Evolutionary conservation across 1,140 invertebrate species (phyloP).

Genomic region (Drosophila carrolli): DNA sequence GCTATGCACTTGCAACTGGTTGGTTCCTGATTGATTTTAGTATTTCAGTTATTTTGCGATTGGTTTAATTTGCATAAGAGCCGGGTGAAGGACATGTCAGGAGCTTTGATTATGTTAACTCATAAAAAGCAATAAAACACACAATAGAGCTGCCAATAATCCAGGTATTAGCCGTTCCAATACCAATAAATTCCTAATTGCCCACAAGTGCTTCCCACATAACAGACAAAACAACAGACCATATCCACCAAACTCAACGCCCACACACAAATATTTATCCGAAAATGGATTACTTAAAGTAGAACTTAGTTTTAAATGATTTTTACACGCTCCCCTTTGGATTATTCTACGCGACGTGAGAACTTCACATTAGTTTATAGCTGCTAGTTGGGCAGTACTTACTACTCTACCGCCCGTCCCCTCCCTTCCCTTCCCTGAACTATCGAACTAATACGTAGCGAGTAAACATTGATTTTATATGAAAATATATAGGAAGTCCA

Average conservation of each 20-base stretch:
- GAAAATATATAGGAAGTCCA: slow-evolving; percentile 38
- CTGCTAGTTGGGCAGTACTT: slow-evolving; percentile 47
- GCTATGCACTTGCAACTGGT: slow-evolving; percentile 1
- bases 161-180: slow-evolving; percentile 32
- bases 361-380: slow-evolving; percentile 52
- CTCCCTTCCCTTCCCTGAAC: slow-evolving; percentile 5
- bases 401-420: slow-evolving; percentile 30
- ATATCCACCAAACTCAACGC: slow-evolving; percentile 41
- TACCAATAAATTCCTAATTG: slow-evolving; percentile 67
- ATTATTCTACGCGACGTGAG: slow-evolving; percentile 50
- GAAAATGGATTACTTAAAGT: slow-evolving; percentile 73
- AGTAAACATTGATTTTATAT: slow-evolving; percentile 63
- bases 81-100: slow-evolving; percentile 17
- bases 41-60: slow-evolving; percentile 5
- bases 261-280: slow-evolving; percentile 57
- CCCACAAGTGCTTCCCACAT: slow-evolving; percentile 75
- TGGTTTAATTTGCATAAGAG: not conserved
- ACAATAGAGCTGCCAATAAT: slow-evolving; percentile 68
- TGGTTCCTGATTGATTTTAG: slow-evolving; percentile 6
- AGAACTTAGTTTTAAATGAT: slow-evolving; percentile 71
- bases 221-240: slow-evolving; percentile 45
- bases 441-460: slow-evolving; percentile 43
- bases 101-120: slow-evolving; percentile 41
- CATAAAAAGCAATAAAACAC: slow-evolving; percentile 36
- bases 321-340: slow-evolving; percentile 54